Conservation (phyloP, 1,140 invertebrate genomes). For the Arctopsyche grandis region DNA sequence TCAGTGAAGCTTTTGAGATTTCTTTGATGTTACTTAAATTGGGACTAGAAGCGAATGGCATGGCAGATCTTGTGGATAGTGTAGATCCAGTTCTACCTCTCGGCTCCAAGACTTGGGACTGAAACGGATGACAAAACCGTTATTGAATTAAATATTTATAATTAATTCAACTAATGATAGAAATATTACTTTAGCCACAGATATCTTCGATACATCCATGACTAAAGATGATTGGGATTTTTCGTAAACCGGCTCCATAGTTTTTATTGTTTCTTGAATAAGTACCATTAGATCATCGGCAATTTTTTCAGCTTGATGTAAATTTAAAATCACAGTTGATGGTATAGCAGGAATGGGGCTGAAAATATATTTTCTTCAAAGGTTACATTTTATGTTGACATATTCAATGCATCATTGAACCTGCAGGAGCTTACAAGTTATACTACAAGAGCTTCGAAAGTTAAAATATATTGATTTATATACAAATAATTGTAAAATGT, state of each 20-base stretch:
- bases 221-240: conserved; percentile 26
- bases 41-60: conserved; percentile 49
- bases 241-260: conserved; percentile 20
- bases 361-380: too few species aligned
- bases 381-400: too few species aligned
- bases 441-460: too few species aligned
- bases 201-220: conserved; percentile 48
- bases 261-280: conserved; percentile 44
- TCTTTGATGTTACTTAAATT: conserved; percentile 40
- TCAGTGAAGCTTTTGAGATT: neutral
- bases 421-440: too few species aligned
- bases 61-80: conserved; percentile 34
- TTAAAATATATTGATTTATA: neutral
- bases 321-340: conserved; percentile 29
- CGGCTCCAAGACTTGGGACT: neutral
- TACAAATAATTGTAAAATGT: neutral
- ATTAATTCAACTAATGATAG: neutral
- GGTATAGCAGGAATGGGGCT: conserved; percentile 37
- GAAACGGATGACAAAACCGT: conserved; percentile 11
- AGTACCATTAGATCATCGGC: conserved; percentile 22
- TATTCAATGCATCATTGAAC: too few species aligned
- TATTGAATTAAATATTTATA: neutral
- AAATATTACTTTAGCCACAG: neutral
- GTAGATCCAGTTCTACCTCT: conserved; percentile 22
- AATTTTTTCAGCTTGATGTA: conserved; percentile 45